phyloP scores from a whole-genome alignment of 2,888 invertebrate genomes.

The Diadegma fenestrale region DNA sequence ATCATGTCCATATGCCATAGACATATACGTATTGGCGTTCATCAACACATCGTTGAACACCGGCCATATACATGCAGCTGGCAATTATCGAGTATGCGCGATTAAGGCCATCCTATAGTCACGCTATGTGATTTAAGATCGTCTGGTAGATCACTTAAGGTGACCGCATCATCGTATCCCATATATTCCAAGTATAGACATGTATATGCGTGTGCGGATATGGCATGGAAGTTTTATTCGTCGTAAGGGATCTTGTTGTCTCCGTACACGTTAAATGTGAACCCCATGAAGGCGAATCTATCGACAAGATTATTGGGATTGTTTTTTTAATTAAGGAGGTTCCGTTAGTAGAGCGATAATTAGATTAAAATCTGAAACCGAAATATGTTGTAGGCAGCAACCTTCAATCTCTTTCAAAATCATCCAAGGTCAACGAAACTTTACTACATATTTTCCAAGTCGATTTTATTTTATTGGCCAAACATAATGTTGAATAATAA shows the following conservation, averaged over 20 bases:
- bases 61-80: constrained; percentile 46
- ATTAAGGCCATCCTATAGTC: constrained; percentile 54
- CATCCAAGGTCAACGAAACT: too few relatives aligned
- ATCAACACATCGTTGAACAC: constrained; percentile 60
- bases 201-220: neutral
- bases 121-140: constrained; percentile 65
- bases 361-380: too few relatives aligned
- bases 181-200: neutral
- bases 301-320: neutral
- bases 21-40: constrained; percentile 18
- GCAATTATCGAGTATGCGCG: constrained; percentile 62
- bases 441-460: too few relatives aligned
- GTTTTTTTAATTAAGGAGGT: too few relatives aligned
- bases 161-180: neutral
- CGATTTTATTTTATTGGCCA: too few relatives aligned
- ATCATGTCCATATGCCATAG: constrained; percentile 24
- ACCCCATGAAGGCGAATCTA: neutral
- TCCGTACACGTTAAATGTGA: neutral
- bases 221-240: neutral
- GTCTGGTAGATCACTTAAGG: constrained; percentile 43
- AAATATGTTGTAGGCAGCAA: too few relatives aligned
- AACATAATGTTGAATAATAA: too few relatives aligned
- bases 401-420: too few relatives aligned
- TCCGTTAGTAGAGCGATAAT: too few relatives aligned
- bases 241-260: neutral